These are phyloP conservation scores for Maconellicoccus hirsutus DNA, from an alignment of 1,140 invertebrate genomes.

Conservation along the genomic window DNA sequence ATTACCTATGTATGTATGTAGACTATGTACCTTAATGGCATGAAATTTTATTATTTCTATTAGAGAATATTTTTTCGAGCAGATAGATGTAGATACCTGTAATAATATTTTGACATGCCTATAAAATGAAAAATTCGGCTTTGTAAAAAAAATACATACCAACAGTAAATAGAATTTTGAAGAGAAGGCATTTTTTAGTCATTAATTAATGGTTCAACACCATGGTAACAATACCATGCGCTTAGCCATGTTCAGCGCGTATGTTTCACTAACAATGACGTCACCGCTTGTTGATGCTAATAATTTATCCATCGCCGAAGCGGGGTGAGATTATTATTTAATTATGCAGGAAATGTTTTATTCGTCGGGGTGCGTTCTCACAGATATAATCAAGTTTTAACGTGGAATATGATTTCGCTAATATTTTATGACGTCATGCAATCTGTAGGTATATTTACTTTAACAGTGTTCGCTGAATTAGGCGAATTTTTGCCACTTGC, in stretches of 20 bases:
- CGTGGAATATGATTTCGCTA: neutral
- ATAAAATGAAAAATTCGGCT: too few relatives aligned
- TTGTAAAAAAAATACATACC: too few relatives aligned
- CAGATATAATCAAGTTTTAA: neutral
- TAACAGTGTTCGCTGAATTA: neutral
- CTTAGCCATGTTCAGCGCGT: neutral
- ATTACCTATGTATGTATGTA: too few relatives aligned
- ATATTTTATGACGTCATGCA: slow-evolving; percentile 9
- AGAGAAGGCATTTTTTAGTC: neutral
- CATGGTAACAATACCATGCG: slow-evolving; percentile 1
- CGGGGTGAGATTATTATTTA: neutral
- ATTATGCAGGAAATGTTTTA: neutral
- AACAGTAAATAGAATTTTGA: neutral
- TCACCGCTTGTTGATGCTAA: slow-evolving; percentile 8
- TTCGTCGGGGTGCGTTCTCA: neutral
- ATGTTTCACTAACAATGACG: neutral
- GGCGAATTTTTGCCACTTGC: too few relatives aligned
- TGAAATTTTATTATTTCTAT: too few relatives aligned
- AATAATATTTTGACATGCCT: too few relatives aligned
- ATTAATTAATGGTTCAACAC: slow-evolving; percentile 10
- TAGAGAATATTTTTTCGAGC: too few relatives aligned
- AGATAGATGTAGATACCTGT: too few relatives aligned
- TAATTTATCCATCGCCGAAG: neutral
- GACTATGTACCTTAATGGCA: too few relatives aligned
- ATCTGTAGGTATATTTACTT: neutral